Evolutionary conservation across 2,797 vertebrate species (phyloP), one percentile per base, ranked within the genome.

Genomic region (Eurystomus glaucurus): DNA sequence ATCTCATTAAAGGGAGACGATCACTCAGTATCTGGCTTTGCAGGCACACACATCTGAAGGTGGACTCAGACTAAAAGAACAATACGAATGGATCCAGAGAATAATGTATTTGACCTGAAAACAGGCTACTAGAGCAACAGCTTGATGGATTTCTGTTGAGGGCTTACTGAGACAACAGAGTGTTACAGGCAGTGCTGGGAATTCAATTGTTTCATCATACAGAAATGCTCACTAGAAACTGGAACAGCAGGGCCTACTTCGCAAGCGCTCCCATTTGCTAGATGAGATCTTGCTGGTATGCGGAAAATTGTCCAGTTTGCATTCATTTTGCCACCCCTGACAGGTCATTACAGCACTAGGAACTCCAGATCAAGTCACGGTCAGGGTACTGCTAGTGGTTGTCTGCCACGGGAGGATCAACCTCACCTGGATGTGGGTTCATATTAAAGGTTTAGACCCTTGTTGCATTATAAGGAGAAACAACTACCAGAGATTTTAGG

Each of bases 141-240:
- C 37, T 69, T 69, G 46, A 66, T 35, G 58, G 50, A 39, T 90
- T 88, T 61, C 75, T 60, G 57, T 41, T 62, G 68, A 45, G 15
- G 33, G 35, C 16, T 72, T 55, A 85, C 39, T 28, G n/a, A 84
- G 62, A 77, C 86, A 77, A 55, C 1, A 3, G 85, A 84, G 85
- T 17, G 26, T 18, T 83, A 46, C 5, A 52, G 22, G 48, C 54
- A 4, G 74, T 75, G 51, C 58, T 71, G 76, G 45, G 52, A 81
- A 94, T 93, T 52, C 55, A 74, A 90, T 62, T 57, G 33, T 28
- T 93, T 55, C 51, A 72, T 90, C 45, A 48, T 41, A 58, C 64
- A 68, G 61, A 96, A 95, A 96, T 35, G 28, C 21, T 70, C 60
- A 55, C 69, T 74, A 29, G 82, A 92, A 90, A 74, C 54, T 37